Evolutionary conservation across 2,888 invertebrate species (phyloP).

Genomic region (Apamea sordens): DNA sequence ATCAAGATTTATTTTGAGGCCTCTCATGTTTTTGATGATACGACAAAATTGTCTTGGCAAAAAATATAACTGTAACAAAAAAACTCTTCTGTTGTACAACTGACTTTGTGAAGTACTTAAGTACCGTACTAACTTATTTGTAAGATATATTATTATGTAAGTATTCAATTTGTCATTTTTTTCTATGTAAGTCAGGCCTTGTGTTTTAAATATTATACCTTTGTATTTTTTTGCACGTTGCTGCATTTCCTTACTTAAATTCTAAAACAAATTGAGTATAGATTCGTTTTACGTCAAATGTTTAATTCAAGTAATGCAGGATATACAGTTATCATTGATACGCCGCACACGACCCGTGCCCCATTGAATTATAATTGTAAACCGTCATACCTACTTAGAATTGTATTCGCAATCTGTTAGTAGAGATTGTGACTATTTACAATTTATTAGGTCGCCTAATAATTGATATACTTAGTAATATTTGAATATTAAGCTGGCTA

Average conservation of each 20-base stretch:
- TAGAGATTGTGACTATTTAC: background rate
- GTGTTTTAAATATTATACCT: background rate
- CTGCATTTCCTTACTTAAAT: background rate
- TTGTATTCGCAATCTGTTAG: background rate
- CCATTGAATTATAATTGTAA: constrained; percentile 6
- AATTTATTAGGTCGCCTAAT: background rate
- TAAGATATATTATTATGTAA: background rate
- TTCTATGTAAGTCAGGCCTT: constrained; percentile 2
- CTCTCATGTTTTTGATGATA: background rate
- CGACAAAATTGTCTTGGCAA: background rate
- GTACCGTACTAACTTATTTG: background rate
- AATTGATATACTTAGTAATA: background rate
- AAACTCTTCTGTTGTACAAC: background rate
- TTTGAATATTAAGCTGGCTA: background rate
- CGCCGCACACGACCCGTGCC: background rate
- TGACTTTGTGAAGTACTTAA: too few species aligned
- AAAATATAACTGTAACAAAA: constrained; percentile 20
- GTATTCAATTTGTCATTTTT: background rate
- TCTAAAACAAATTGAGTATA: background rate
- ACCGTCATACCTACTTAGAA: background rate
- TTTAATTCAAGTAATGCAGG: constrained; percentile 25
- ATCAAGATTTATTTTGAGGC: background rate
- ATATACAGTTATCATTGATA: constrained; percentile 22
- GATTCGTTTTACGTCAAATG: background rate
- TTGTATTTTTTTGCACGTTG: background rate